phyloP scores from a whole-genome alignment of 2,888 invertebrate species.

The Chirona hameri region DNA sequence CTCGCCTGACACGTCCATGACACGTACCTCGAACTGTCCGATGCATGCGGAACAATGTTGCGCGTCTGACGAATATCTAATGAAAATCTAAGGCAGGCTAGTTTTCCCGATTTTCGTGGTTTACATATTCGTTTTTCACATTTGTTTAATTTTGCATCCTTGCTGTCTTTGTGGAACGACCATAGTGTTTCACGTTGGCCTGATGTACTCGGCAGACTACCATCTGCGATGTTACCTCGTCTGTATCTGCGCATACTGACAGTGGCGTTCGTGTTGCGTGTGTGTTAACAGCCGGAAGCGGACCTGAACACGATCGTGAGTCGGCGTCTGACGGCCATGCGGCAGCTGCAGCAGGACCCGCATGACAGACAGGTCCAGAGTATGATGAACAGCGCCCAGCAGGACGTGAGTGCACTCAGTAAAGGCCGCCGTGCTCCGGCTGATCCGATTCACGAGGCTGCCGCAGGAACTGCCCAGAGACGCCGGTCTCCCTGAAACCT shows the following conservation, averaged over 20 bases:
- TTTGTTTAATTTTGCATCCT: no score
- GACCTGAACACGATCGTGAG: conserved; percentile 83
- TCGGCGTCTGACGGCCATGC: conserved; percentile 77
- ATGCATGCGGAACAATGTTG: neutral
- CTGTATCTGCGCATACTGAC: no score
- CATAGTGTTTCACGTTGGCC: no score
- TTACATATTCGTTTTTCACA: no score
- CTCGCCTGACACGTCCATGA: neutral
- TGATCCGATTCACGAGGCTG: neutral
- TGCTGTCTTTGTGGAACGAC: no score
- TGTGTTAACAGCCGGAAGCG: conserved; percentile 26
- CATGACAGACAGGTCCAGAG: conserved; percentile 67
- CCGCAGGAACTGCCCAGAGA: neutral
- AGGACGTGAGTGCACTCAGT: conserved; percentile 64
- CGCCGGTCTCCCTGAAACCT: no score
- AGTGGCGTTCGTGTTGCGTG: no score
- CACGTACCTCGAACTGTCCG: neutral
- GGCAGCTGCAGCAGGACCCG: conserved; percentile 75
- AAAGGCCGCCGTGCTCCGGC: neutral
- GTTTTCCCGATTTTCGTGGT: no score
- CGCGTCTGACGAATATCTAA: neutral
- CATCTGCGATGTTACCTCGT: no score
- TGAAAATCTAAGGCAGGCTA: no score
- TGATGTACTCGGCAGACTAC: no score
- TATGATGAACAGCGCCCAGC: conserved; percentile 67